Evolutionary conservation across 2,888 invertebrate genomes (phyloP).

Genomic region (Cheilosia vulpina): DNA sequence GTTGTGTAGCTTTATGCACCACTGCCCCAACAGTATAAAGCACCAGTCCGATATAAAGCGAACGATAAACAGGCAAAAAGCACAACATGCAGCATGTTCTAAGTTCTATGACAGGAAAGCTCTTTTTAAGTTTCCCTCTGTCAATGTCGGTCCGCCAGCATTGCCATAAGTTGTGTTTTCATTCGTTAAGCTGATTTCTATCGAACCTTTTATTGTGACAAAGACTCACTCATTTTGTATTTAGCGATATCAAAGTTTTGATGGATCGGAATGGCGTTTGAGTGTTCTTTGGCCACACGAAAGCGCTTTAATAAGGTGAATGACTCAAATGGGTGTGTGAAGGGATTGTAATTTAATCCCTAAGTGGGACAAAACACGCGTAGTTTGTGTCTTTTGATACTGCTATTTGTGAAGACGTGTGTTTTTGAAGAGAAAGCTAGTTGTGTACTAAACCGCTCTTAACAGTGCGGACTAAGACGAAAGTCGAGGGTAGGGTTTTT

Average conservation of each 20-base stretch:
- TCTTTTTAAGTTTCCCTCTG: background rate
- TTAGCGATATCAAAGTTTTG: constrained; percentile 14
- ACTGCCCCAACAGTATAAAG: background rate
- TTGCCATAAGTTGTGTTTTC: constrained; percentile 3
- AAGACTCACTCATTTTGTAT: constrained; percentile 5
- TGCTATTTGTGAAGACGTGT: too few relatives aligned
- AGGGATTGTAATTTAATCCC: too few relatives aligned
- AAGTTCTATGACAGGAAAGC: constrained; percentile 18
- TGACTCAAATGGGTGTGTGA: too few relatives aligned
- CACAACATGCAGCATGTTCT: constrained; percentile 2
- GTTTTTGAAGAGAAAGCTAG: too few relatives aligned
- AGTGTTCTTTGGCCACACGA: background rate
- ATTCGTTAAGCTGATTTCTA: background rate
- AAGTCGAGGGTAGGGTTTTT: too few relatives aligned
- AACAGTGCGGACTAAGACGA: too few relatives aligned
- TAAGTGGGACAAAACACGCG: too few relatives aligned
- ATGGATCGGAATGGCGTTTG: background rate
- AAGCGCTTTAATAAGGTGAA: background rate
- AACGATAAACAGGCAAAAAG: constrained; percentile 1
- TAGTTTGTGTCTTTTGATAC: too few relatives aligned
- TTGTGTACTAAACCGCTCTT: too few relatives aligned
- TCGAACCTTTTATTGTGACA: constrained; percentile 6
- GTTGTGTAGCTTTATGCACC: background rate
- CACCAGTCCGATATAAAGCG: background rate
- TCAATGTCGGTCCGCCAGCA: background rate